Conservation (phyloP, 2,888 invertebrate genomes). For the Acleris sparsana region DNA sequence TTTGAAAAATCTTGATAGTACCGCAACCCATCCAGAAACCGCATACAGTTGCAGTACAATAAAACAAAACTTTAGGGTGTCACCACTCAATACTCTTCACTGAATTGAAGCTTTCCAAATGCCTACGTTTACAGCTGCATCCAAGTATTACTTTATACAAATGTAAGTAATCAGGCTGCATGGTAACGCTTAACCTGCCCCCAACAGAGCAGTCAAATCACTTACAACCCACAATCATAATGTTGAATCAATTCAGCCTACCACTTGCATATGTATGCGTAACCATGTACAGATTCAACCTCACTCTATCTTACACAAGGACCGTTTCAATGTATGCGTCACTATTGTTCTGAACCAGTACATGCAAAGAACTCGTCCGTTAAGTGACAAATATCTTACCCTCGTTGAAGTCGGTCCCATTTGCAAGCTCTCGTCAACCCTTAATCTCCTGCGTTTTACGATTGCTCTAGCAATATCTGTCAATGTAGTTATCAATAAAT, state of each 20-base stretch:
- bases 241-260: no score
- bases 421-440: slow-evolving; percentile 76
- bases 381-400: slow-evolving; percentile 28
- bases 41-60: no score
- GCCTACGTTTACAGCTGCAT: not conserved
- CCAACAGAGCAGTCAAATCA: slow-evolving; percentile 25
- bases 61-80: no score
- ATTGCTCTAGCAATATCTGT: slow-evolving; percentile 79
- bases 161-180: slow-evolving; percentile 8
- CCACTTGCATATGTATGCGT: no score
- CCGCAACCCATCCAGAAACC: no score
- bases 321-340: no score
- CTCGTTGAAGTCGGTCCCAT: slow-evolving; percentile 72
- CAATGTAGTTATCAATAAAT: slow-evolving; percentile 83
- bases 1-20: no score
- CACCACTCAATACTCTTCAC: no score
- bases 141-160: slow-evolving; percentile 22
- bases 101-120: not conserved
- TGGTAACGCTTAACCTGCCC: slow-evolving; percentile 5
- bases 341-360: no score
- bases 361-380: no score
- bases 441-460: slow-evolving; percentile 82
- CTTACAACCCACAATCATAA: slow-evolving; percentile 31
- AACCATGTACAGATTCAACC: no score
- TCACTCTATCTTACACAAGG: no score